Evolutionary conservation across 1,140 invertebrate genomes (phyloP).

Genomic region (Apis dorsata): DNA sequence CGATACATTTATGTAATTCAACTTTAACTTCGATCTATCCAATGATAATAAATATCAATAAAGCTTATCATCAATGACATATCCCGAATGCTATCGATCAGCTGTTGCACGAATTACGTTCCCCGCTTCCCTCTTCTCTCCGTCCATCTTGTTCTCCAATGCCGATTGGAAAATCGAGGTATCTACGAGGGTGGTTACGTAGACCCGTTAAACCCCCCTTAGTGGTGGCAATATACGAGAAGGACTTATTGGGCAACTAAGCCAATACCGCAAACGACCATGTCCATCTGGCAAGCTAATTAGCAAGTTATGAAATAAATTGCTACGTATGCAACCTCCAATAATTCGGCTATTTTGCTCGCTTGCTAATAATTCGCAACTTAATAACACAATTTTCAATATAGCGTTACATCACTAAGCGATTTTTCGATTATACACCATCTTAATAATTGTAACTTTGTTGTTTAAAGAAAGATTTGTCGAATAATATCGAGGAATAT

Average conservation of each 20-base stretch:
- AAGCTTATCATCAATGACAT: neutral
- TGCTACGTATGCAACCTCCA: neutral
- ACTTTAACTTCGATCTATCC: neutral
- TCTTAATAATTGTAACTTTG: no score
- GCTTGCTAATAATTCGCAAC: no score
- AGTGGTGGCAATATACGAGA: constrained; percentile 57
- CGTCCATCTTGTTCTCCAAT: neutral
- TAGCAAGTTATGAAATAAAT: neutral
- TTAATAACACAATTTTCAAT: no score
- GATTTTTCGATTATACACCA: no score
- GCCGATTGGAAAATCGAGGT: constrained; percentile 48
- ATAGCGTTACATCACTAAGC: no score
- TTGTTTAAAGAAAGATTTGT: no score
- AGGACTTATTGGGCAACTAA: constrained; percentile 67
- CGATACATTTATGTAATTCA: no score
- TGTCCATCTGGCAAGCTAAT: constrained; percentile 37
- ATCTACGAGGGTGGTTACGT: constrained; percentile 35
- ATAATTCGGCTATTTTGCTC: neutral
- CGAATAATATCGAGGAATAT: no score
- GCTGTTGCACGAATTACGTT: constrained; percentile 35
- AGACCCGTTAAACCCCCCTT: constrained; percentile 40
- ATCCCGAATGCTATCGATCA: constrained; percentile 22
- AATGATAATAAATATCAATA: neutral
- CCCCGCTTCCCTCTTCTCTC: constrained; percentile 40
- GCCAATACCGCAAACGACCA: constrained; percentile 54